phyloP scores from a whole-genome alignment of 2,888 invertebrate species.

The Phrixothrix hirtus region DNA sequence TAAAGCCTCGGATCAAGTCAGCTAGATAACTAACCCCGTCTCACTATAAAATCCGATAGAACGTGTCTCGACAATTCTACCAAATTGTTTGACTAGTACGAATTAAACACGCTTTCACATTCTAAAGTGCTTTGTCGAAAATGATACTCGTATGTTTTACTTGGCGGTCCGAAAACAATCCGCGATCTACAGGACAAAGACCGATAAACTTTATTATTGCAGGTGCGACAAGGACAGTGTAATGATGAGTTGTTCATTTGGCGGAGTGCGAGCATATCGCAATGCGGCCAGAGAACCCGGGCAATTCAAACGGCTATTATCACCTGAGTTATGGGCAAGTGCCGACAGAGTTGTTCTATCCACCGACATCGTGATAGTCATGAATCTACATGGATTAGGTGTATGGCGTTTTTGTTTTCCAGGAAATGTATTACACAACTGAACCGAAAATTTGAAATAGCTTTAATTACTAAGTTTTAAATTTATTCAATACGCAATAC shows the following conservation, averaged over 20 bases:
- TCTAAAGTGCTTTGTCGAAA: conserved; percentile 45
- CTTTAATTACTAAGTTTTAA: no score
- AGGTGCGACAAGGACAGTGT: conserved; percentile 44
- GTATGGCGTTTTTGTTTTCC: conserved; percentile 31
- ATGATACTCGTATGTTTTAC: conserved; percentile 49
- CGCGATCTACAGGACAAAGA: conserved; percentile 46
- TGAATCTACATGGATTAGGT: conserved; percentile 51
- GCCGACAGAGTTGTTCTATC: conserved; percentile 56
- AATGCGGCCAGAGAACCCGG: conserved; percentile 52
- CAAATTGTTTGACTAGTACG: conserved; percentile 28
- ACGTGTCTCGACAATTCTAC: conserved; percentile 38
- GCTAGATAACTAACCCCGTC: conserved; percentile 55
- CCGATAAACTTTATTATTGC: conserved; percentile 33
- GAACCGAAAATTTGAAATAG: no score
- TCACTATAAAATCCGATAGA: conserved; percentile 48
- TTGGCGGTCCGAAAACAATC: conserved; percentile 53
- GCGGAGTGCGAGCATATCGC: conserved; percentile 55
- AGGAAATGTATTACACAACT: conserved; percentile 1
- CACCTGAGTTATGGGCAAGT: conserved; percentile 56
- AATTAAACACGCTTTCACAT: conserved; percentile 43
- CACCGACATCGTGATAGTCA: conserved; percentile 50
- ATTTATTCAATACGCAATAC: no score
- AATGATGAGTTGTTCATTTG: conserved; percentile 55
- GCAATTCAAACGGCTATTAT: conserved; percentile 56
- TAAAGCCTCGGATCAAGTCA: conserved; percentile 55